phyloP scores from a whole-genome alignment of 2,888 invertebrate species.

The Allygus modestus region DNA sequence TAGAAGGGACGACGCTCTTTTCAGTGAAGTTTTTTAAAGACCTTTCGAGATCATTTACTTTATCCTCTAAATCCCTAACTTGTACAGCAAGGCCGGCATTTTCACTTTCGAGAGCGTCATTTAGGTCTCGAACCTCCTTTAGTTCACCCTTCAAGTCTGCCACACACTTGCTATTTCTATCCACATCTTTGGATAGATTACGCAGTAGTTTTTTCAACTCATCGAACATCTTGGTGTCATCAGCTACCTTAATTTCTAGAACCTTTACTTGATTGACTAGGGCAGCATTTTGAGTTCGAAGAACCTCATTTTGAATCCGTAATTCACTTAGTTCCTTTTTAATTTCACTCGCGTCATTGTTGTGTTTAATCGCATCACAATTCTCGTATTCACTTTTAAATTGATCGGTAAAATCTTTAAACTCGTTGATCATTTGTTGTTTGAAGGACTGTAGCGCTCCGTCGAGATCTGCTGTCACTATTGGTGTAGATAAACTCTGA shows the following conservation, averaged over 20 bases:
- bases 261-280: not conserved
- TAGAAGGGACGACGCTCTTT: not conserved
- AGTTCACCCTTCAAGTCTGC: not conserved
- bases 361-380: not conserved
- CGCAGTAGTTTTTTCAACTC: not conserved
- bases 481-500: not conserved
- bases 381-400: not conserved
- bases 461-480: not conserved
- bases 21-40: not conserved
- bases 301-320: not conserved
- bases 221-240: not conserved
- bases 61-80: not conserved
- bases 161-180: not conserved
- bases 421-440: not conserved
- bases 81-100: constrained; percentile 18
- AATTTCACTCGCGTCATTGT: not conserved
- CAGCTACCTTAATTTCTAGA: not conserved
- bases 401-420: not conserved
- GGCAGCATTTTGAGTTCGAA: not conserved
- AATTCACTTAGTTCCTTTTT: not conserved
- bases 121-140: not conserved
- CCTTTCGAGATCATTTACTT: not conserved
- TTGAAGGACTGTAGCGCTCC: not conserved
- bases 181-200: not conserved
- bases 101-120: not conserved